phyloP scores from a whole-genome alignment of 2,888 invertebrate genomes.

The Agriotes lineatus region DNA sequence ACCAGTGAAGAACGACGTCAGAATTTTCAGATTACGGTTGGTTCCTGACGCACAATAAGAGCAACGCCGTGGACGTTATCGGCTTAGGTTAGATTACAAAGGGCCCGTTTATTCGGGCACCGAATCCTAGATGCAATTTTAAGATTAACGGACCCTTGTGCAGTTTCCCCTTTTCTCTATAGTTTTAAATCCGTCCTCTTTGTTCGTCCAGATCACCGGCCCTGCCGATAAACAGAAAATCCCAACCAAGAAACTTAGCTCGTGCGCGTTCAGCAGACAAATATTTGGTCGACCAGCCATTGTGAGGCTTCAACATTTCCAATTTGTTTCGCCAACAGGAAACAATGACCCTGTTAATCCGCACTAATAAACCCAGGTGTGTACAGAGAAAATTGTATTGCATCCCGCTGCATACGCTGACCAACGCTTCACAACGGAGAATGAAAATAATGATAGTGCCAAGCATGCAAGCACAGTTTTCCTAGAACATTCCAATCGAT shows the following conservation, averaged over 20 bases:
- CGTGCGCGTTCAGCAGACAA: not conserved
- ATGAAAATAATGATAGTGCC: too few relatives aligned
- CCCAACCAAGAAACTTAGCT: not conserved
- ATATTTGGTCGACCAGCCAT: not conserved
- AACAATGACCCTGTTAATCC: not conserved
- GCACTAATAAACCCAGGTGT: not conserved
- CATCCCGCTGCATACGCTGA: not conserved
- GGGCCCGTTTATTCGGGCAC: slow-evolving; percentile 26
- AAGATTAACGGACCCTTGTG: slow-evolving; percentile 30
- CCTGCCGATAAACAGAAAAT: slow-evolving; percentile 1
- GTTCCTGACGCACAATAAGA: slow-evolving; percentile 26
- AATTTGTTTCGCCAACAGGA: not conserved
- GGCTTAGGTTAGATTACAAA: slow-evolving; percentile 35
- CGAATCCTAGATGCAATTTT: slow-evolving; percentile 35
- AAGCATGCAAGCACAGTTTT: too few relatives aligned
- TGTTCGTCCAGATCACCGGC: not conserved
- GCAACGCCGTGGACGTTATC: slow-evolving; percentile 34
- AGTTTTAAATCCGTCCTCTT: slow-evolving; percentile 21
- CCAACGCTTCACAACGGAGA: too few relatives aligned
- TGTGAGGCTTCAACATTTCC: not conserved
- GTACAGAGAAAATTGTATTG: not conserved
- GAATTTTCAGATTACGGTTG: slow-evolving; percentile 25
- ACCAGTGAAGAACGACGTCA: slow-evolving; percentile 18
- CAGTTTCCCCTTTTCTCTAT: slow-evolving; percentile 7
- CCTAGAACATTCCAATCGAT: too few relatives aligned